Evolutionary conservation across 2,797 vertebrate species (phyloP).

Genomic region (Sebastes cheni): DNA sequence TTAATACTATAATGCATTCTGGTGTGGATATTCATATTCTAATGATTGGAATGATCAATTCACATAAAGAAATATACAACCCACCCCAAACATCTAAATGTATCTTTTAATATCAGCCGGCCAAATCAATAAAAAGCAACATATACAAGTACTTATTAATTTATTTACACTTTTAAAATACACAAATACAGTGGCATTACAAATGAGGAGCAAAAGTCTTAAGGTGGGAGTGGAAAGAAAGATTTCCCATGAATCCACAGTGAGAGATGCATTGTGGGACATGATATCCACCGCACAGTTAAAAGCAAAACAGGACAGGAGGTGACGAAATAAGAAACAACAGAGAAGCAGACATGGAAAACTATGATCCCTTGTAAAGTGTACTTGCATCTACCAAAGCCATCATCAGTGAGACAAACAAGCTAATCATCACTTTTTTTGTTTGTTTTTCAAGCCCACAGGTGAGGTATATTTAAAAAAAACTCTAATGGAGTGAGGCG

Average conservation of each 20-base stretch:
- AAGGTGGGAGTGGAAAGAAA: conserved; percentile 59
- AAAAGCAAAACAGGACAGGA: conserved; percentile 47
- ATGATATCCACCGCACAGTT: conserved; percentile 51
- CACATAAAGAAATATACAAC: neutral
- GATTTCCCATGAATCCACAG: conserved; percentile 71
- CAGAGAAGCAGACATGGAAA: conserved; percentile 32
- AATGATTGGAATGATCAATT: neutral
- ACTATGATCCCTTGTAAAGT: conserved; percentile 42
- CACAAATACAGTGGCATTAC: conserved; percentile 92
- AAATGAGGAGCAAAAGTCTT: conserved; percentile 82
- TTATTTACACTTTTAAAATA: conserved; percentile 97
- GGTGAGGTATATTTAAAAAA: conserved; percentile 46
- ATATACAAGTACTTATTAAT: conserved; percentile 90
- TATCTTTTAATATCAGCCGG: neutral
- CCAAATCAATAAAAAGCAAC: conserved; percentile 6
- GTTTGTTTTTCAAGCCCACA: conserved; percentile 64
- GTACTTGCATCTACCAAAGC: conserved; percentile 61
- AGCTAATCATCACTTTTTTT: conserved; percentile 37
- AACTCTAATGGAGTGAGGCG: conserved; percentile 48
- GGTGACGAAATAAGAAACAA: conserved; percentile 29
- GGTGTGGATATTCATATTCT: neutral
- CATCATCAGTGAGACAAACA: conserved; percentile 60
- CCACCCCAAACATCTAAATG: neutral
- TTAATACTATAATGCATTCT: neutral
- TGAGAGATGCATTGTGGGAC: conserved; percentile 70